Percentiles rank a stretch among this genome's conserved stretches.
These are phyloP conservation scores for Halcyon badia DNA, from an alignment of 2,797 vertebrate species.

Conservation along the genomic window DNA sequence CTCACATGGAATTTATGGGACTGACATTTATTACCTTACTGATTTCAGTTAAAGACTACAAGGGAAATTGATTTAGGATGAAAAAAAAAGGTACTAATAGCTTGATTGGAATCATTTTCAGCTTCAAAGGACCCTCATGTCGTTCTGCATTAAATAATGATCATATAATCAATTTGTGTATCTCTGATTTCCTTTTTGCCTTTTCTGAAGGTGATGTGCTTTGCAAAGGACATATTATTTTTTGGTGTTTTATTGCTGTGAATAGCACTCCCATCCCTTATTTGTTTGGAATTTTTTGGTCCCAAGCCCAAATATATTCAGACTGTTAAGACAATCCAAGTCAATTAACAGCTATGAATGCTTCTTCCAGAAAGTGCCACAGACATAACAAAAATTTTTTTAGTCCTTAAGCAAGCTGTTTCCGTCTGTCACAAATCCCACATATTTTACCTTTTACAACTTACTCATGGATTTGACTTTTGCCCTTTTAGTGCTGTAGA, in stretches of 20 bases:
- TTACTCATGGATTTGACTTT: background rate
- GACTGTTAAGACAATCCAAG: background rate
- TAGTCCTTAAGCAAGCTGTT: background rate
- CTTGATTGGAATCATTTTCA: slow-evolving; percentile 39
- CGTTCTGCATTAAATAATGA: slow-evolving; percentile 49
- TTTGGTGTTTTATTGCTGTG: background rate
- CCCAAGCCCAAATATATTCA: background rate
- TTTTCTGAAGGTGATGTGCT: slow-evolving; percentile 42
- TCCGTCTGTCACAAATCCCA: background rate
- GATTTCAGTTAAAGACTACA: background rate
- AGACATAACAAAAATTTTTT: background rate
- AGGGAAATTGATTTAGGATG: slow-evolving; percentile 42
- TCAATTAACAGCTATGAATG: background rate
- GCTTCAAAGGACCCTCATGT: background rate
- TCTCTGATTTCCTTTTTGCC: slow-evolving; percentile 21
- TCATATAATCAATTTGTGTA: slow-evolving; percentile 39
- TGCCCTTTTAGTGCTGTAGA: background rate
- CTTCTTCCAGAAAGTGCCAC: background rate
- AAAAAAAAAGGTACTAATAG: slow-evolving; percentile 36
- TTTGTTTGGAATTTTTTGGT: background rate
- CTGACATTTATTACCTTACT: slow-evolving; percentile 35
- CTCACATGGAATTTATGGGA: background rate
- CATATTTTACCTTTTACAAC: background rate
- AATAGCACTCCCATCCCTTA: background rate
- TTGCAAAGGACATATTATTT: background rate